Evolutionary conservation across 2,797 vertebrate genomes (phyloP), one percentile per base, ranked within the genome.

Genomic region (Melanotaenia pygmaea): DNA sequence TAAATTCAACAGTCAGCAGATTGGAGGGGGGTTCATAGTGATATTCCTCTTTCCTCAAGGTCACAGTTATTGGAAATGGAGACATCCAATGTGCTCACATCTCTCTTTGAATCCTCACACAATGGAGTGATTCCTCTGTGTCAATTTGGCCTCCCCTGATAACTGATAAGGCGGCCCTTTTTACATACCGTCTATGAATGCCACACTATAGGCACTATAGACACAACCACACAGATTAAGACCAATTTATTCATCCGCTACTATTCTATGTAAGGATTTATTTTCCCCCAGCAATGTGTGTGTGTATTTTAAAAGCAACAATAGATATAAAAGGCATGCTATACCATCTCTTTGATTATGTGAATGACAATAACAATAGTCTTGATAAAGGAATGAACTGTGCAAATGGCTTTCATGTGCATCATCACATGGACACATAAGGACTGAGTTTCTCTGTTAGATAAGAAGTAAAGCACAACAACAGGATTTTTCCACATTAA

Each of bases 1-100:
- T 85, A 81, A 87, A 86, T 76, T 77, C 70, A 86, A 86, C 85
- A 87, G 91, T 92, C 91, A 92, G 92, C 90, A 91, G 79, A 92
- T 85, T 89, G 90, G 64, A 69, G 60, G 38, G 61, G 64, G 71
- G 80, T 51, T 63, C 28, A 59, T 67, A 5, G 76, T 79, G 80
- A 72, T 83, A 82, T 85, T 88, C 76, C 84, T 79, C 83, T 85
- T 11, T 80, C 90, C 89, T 93, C 91, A 92, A 93, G 91, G 91
- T 92, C 90, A 93, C 68, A 83, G 88, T 90, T 93, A 91, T 90
- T 90, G 91, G 90, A 93, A 92, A 93, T 92, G 86, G 90, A 92
- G 92, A 92, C 90, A 89, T 92, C 89, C 91, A 90, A 72, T 84
- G 85, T 86, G 81, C 81, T 90, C 90, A 87, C 88, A 90, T 93